Evolutionary conservation across 2,888 invertebrate species (phyloP).

Genomic region (Zootermopsis nevadensis): DNA sequence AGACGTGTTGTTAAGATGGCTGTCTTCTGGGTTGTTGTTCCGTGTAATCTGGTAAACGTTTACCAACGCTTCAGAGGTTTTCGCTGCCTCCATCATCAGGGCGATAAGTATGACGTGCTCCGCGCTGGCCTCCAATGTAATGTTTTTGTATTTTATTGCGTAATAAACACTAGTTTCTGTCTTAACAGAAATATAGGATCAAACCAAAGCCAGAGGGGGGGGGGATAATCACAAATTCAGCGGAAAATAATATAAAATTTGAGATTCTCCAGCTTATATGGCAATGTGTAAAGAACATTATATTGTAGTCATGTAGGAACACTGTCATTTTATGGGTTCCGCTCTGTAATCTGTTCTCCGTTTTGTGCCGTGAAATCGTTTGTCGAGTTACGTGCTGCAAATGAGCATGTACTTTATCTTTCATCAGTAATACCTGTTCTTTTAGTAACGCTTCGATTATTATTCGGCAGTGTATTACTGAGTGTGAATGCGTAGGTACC

Average conservation of each 20-base stretch:
- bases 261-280: background rate
- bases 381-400: conserved; percentile 12
- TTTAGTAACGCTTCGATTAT: background rate
- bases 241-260: background rate
- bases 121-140: no score
- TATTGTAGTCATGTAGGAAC: background rate
- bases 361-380: background rate
- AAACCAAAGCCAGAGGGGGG: no score
- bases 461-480: background rate
- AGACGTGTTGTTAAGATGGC: no score
- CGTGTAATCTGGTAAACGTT: no score
- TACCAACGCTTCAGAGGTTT: no score
- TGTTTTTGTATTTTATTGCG: no score
- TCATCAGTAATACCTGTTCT: background rate
- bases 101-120: no score
- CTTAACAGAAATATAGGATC: no score
- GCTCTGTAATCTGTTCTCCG: background rate
- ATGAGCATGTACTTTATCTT: background rate
- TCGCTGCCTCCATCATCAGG: no score
- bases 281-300: background rate
- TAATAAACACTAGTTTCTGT: no score
- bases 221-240: no score
- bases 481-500: background rate
- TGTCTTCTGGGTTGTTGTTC: no score
- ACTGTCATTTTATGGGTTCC: background rate